Base-by-base conservation (phyloP, 2,797 vertebrate species). In the Ispidina picta region DNA sequence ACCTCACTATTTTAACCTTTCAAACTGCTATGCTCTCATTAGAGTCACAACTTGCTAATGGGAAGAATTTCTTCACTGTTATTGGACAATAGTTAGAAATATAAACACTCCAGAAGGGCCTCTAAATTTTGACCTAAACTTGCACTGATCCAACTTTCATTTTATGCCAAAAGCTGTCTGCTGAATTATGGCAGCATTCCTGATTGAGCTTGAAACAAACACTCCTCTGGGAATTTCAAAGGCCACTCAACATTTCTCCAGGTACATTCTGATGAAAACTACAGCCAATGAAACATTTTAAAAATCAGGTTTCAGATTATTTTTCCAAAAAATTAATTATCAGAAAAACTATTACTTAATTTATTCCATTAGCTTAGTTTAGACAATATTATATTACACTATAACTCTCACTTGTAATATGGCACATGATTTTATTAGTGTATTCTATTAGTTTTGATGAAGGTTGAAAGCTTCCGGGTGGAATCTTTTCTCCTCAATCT, bases 51-150 rank as follows among this genome's bases (percentile, higher is more conserved):
- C 79, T 85, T 86, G 88, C 87, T 86, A 92, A 18, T 26, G 63
- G 81, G 88, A 95, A 60, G 39, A 63, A 88, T 95, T 95, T 93
- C 90, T 95, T 83, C 62, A 71, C 69, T 63, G 84, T 84, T 94
- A 80, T 71, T 95, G 85, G 92, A 96, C 96, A 79, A 86, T 25
- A 95, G 91, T 94, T 76, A 94, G 59, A 90, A 85, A 59, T 78
- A 80, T 78, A 83, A 97, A 93, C 78, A 92, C 78, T 93, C 94
- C 93, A 75, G 71, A n/a, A 86, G 84, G 92, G 78, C 72, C 92
- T 92, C 94, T 95, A 90, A 89, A 97, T 96, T 94, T 89, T 84
- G 86, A 95, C 95, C 91, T 89, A 70, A 94, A 96, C 93, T 93
- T 94, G 86, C 96, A 93, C 77, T 56, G 86, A 90, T 95, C 88